Conservation (phyloP, 1,140 invertebrate species). For the Zophobas atratus region DNA sequence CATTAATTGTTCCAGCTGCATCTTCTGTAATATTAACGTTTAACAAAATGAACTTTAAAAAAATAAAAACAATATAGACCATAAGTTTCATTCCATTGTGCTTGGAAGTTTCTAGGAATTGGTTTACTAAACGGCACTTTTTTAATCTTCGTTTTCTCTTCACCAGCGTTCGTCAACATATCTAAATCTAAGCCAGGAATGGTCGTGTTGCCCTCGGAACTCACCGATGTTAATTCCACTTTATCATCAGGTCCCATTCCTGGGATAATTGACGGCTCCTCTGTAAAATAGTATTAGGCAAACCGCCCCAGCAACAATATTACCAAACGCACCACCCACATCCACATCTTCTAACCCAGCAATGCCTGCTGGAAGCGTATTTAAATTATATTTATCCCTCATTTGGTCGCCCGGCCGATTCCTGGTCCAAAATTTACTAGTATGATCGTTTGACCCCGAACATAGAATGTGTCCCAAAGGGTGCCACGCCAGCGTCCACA, state of each 20-base stretch:
- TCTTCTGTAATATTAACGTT: slow-evolving; percentile 66
- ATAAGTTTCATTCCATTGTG: slow-evolving; percentile 93
- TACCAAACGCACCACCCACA: slow-evolving; percentile 68
- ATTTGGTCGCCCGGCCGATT: slow-evolving; percentile 98
- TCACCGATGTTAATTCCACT: slow-evolving; percentile 77
- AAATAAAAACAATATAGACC: slow-evolving; percentile 55
- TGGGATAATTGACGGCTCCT: slow-evolving; percentile 88
- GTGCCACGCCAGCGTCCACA: slow-evolving; percentile 99
- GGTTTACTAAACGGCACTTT: slow-evolving; percentile 95
- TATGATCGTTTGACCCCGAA: slow-evolving; percentile 98
- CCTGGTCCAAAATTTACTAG: slow-evolving; percentile 99
- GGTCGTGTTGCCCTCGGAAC: slow-evolving; percentile 73
- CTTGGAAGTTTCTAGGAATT: slow-evolving; percentile 96
- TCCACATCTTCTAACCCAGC: slow-evolving; percentile 82
- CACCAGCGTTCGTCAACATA: slow-evolving; percentile 73
- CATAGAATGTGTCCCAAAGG: slow-evolving; percentile 98
- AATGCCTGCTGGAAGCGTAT: slow-evolving; percentile 86
- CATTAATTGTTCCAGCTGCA: slow-evolving; percentile 75
- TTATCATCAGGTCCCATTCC: slow-evolving; percentile 96
- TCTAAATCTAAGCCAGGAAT: slow-evolving; percentile 93
- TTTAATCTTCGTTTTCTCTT: slow-evolving; percentile 79
- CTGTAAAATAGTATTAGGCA: slow-evolving; percentile 68
- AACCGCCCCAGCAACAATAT: background rate
- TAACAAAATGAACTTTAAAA: slow-evolving; percentile 35
- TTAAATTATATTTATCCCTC: slow-evolving; percentile 98